Percentiles rank a stretch among this genome's conserved stretches.
These are phyloP conservation scores for Xerus rutilus DNA, from an alignment of 2,797 vertebrate genomes.

Conservation along the genomic window DNA sequence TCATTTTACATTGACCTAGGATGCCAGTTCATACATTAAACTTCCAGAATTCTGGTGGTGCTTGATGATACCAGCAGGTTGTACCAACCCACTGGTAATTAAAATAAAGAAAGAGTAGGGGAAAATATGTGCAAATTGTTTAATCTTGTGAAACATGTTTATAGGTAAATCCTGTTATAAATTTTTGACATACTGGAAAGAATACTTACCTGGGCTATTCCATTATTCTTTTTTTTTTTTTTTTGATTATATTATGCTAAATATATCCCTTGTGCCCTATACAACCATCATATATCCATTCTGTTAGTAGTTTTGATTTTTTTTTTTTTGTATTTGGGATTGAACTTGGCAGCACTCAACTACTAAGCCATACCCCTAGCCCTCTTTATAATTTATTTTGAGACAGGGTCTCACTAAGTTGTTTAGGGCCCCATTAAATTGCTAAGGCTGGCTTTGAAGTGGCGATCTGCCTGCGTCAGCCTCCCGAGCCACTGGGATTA, in stretches of 20 bases:
- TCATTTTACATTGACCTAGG: not conserved
- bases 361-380: too few species aligned
- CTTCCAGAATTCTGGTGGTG: not conserved
- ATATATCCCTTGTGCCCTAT: not conserved
- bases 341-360: too few species aligned
- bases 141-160: not conserved
- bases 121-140: not conserved
- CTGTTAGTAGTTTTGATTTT: slow-evolving; percentile 57
- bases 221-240: not conserved
- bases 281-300: not conserved
- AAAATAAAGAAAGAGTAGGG: not conserved
- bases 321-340: too few species aligned
- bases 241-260: not conserved
- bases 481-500: too few species aligned
- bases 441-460: too few species aligned
- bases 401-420: too few species aligned
- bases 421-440: too few species aligned
- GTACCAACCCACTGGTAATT: not conserved
- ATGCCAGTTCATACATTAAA: not conserved
- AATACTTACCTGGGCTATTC: not conserved
- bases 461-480: too few species aligned
- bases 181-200: not conserved
- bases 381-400: too few species aligned
- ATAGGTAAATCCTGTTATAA: not conserved
- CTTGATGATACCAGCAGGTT: not conserved